These are phyloP conservation scores for Melanocharis versteri DNA, from an alignment of 2,113 vertebrate species.

Conservation along the genomic window DNA sequence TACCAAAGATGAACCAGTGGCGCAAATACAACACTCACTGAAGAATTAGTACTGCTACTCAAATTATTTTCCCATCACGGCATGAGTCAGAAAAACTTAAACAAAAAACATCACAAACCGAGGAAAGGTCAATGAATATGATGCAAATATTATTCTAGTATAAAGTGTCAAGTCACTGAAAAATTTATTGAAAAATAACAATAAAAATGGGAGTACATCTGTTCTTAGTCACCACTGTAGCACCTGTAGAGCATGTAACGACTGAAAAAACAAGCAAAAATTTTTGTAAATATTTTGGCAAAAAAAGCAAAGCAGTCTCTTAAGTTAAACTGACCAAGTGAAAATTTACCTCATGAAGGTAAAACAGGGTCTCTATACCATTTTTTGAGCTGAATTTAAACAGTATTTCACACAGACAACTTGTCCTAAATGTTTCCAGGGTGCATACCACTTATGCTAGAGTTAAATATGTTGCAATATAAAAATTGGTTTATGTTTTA, in stretches of 20 bases:
- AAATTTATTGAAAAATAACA: neutral
- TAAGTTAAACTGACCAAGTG: neutral
- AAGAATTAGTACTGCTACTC: neutral
- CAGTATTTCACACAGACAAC: neutral
- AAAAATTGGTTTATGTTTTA: neutral
- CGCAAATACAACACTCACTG: neutral
- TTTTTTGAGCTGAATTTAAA: neutral
- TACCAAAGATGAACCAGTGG: neutral
- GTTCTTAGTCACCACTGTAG: neutral
- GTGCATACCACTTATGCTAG: neutral
- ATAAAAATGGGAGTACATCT: neutral
- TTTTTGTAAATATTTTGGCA: neutral
- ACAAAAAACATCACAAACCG: rapidly evolving
- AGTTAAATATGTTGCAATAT: neutral
- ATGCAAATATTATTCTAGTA: neutral
- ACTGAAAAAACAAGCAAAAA: neutral
- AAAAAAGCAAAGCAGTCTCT: neutral
- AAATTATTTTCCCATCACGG: neutral
- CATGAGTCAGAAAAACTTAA: neutral
- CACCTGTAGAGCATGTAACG: neutral
- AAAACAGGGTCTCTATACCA: neutral
- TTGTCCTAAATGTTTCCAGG: neutral
- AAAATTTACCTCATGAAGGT: neutral
- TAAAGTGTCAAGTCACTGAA: neutral
- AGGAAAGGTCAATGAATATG: neutral